Base-by-base conservation (phyloP, 2,797 vertebrate genomes). In the Enteromius treurensis region DNA sequence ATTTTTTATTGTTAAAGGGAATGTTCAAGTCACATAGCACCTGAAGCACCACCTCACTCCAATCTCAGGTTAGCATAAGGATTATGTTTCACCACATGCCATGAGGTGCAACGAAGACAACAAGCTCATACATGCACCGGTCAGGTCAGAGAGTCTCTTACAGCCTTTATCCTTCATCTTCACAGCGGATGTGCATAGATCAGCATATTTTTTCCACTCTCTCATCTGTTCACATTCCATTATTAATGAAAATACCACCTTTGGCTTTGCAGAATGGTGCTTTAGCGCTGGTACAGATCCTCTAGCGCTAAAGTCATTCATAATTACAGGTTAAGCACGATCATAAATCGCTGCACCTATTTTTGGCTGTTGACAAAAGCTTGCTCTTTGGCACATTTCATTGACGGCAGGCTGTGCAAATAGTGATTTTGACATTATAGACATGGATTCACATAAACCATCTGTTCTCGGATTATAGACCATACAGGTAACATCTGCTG, bases 201-300 rank as follows among this genome's bases (percentile, higher is more conserved):
- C 85, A 85, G 87, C 83, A 40, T 81, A 80, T 87, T 85, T 55
- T 73, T 74, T 71, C 70, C 67, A 37, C 78, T 82, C 64, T 81
- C 51, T 85, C 49, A 42, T 84, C 86, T 80, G 47, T 90, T 91
- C 90, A 85, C 83, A 87, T 87, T 89, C 91, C 90, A 78, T 92
- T 91, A 91, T 93, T 93, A 92, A 92, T 92, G 79, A 89, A 91
- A 92, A 80, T 80, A 87, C 88, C 88, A 90, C 82, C 86, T 88
- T 80, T 81, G 64, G 81, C 80, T 85, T n/a, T 19, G 23, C 68
- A 45, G 78, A 87, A 85, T 49, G 70, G 26, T 19, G 34, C 62
- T 83, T 53, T 51, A 80, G 65, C 58, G 37, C 23, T 19, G 10
- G 62, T 29, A 1, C 34, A 80, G 80, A 86, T 80, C 83, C 70